Evolutionary conservation across 2,113 vertebrate species (phyloP), one percentile per base, ranked within the genome.

Genomic region (Pteronura brasiliensis): DNA sequence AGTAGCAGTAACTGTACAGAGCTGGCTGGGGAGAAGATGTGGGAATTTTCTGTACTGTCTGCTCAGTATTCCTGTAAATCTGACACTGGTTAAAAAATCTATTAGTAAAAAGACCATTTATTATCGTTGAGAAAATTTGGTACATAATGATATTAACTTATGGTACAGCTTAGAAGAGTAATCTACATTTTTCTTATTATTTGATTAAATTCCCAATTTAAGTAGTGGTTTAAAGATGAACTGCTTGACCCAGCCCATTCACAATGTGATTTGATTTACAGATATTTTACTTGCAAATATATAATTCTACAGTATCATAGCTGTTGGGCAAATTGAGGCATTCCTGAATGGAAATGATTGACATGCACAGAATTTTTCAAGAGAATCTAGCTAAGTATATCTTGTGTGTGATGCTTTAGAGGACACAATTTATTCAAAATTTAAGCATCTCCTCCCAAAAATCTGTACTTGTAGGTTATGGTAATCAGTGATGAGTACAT

Each of bases 201-300:
- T 74, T 39, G 17, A 93, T 36, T 12, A 94, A 88, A 92, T 65
- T 71, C 65, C 59, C 71, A 92, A 79, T 76, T 95, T 88, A 4
- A 94, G 7, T 3, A 3, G 2, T 69, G 7, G 29, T 88, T 94
- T 57, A 65, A 84, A 86, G 47, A 61, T 90, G 20, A 91, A 47
- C 25, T 95, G 2, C 1, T 55, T 11, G 65, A 67, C 20, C 59
- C 12, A 77, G 29, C 7, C 71, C 8, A 79, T 69, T 6, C 31
- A 95, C 11, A 59, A 13, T 86, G 3, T 76, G 5, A 67, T 95
- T 94, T 96, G 76, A 71, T 77, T 97, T 95, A 92, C 20, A 96
- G 76, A 81, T 90, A 95, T 94, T 90, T 95, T 63, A 84, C 44
- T 95, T 85, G 65, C 3, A 79, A 42, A 57, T 79, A 76, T 36